Evolutionary conservation across 2,797 vertebrate species (phyloP), one percentile per base, ranked within the genome.

Genomic region (Lacerta agilis): DNA sequence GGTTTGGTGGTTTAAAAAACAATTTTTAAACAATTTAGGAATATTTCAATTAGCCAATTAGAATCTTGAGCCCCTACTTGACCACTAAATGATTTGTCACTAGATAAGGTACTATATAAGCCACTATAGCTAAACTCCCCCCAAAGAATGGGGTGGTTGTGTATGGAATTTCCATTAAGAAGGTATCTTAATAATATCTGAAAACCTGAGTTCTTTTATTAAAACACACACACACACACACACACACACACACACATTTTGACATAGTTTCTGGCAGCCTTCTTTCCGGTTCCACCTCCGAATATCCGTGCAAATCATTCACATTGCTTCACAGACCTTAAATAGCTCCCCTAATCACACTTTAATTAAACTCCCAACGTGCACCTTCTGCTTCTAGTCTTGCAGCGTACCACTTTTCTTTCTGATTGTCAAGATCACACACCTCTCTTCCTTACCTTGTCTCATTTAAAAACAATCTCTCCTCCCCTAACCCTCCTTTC

Each of bases 401-500:
- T 33, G 18, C 36, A 78, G 2, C 0, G 0, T 2, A 4, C 49
- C 29, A 38, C 67, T 84, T 87, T 88, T 41, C 83, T 85, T 72
- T n/a, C 23, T 58, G 49, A 69, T 82, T 23, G 69, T 18, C 43
- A 13, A 2, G 64, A 82, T 8, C 83, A 55, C 2, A 4, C 29
- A 13, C 17, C 43, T 43, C 49, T 87, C 29, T 36, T 86, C 86
- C 78, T 71, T 67, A 15, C 17, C n/a, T 94, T 71, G 45, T 64
- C 79, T 88, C 49, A 8, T 83, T 69, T 9, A 36, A 91, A 88
- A 88, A 81, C 64, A 79, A 73, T 75, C 41, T 82, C 36, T 82
- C 13, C 82, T 90, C 86, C 77, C 90, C 88, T 41, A 33, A 85
- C 45, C 79, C 10, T 20, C 82, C 20, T 64, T 88, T 86, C 45